These are phyloP conservation scores for Dromiciops gliroides DNA, from an alignment of 2,113 vertebrate species.

Conservation along the genomic window DNA sequence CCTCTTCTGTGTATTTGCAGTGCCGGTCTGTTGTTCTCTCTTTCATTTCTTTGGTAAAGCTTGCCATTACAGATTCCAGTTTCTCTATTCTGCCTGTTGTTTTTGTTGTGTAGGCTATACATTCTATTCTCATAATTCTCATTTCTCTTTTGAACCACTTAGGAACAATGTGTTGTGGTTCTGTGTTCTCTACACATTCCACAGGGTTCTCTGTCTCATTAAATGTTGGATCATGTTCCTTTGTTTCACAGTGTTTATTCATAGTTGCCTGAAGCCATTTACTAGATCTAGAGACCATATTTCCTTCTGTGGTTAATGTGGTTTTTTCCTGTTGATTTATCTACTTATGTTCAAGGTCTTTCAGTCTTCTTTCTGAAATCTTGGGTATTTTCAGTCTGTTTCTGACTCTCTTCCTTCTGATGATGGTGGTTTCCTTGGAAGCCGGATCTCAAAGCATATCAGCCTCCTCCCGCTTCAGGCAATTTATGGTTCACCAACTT, in stretches of 20 bases:
- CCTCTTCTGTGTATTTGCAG: neutral
- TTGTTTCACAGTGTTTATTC: neutral
- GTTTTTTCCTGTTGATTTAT: too few species aligned
- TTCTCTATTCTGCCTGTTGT: neutral
- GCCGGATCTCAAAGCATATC: too few species aligned
- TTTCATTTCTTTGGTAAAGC: neutral
- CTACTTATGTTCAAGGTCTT: too few species aligned
- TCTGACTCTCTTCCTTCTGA: too few species aligned
- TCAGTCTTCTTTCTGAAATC: too few species aligned
- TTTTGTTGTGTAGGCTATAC: neutral
- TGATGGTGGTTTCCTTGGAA: too few species aligned
- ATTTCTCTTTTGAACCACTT: neutral
- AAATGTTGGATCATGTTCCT: neutral
- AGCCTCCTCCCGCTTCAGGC: too few species aligned
- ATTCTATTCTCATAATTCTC: neutral
- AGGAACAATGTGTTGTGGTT: neutral
- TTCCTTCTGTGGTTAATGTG: neutral
- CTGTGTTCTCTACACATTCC: neutral
- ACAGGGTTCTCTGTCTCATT: neutral
- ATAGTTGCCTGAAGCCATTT: neutral
- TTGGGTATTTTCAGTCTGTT: too few species aligned
- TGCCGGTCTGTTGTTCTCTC: neutral
- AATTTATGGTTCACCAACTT: too few species aligned
- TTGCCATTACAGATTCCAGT: neutral
- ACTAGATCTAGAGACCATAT: neutral